A percentile compares a stretch with the other conserved stretches of the same genome.
Conservation (phyloP, 2,113 vertebrate genomes). For the Boleophthalmus pectinirostris region DNA sequence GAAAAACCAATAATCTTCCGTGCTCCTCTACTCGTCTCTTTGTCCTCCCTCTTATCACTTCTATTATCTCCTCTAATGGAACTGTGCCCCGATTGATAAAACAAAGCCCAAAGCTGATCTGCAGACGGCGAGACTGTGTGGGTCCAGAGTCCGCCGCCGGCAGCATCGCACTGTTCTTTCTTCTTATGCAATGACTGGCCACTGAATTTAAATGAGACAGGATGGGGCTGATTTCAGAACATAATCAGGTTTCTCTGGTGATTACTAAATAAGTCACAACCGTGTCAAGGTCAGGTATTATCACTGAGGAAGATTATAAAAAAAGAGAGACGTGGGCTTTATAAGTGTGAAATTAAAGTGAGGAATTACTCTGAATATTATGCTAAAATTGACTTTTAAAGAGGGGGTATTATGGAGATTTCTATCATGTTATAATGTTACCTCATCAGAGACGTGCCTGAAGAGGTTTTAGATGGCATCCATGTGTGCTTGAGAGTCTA, state of each 20-base stretch:
- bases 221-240: not conserved
- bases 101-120: not conserved
- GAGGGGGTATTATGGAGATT: no score
- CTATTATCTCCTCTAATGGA: not conserved
- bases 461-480: no score
- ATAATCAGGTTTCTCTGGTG: not conserved
- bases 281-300: not conserved
- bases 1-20: no score
- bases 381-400: no score
- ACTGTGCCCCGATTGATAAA: not conserved
- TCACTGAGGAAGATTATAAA: not conserved
- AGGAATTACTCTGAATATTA: not conserved
- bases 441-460: no score
- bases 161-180: not conserved
- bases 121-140: conserved; percentile 5
- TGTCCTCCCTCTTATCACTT: not conserved
- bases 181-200: not conserved
- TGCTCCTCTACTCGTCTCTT: not conserved
- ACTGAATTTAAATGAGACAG: not conserved
- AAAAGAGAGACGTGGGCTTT: not conserved
- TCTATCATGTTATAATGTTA: no score
- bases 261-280: not conserved
- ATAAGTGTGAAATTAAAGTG: not conserved
- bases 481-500: no score
- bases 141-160: not conserved